A percentile compares a stretch with the other conserved stretches of the same genome.
Evolutionary conservation across 2,797 vertebrate species (phyloP).

Genomic region (Myripristis murdjan): DNA sequence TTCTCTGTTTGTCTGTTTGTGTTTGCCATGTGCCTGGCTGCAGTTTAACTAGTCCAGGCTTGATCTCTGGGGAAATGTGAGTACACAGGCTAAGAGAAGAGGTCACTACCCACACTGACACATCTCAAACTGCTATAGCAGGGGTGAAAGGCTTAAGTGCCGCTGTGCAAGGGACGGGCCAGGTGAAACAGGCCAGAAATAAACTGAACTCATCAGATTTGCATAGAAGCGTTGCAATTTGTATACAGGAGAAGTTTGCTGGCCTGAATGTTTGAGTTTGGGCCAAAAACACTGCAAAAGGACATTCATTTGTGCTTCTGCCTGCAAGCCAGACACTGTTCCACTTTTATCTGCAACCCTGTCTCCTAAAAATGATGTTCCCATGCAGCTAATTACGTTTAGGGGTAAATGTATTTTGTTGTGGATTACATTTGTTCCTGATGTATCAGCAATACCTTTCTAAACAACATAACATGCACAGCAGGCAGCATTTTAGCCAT

Average conservation of each 20-base stretch:
- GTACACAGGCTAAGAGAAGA: neutral
- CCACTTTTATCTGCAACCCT: too few species aligned
- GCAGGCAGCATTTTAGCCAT: too few species aligned
- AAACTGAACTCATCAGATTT: neutral
- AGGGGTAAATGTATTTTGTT: too few species aligned
- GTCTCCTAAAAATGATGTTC: too few species aligned
- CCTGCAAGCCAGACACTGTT: too few species aligned
- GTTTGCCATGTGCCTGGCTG: conserved; percentile 1
- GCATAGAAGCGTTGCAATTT: neutral
- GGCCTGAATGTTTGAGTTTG: too few species aligned
- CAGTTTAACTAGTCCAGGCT: neutral
- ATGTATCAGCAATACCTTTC: too few species aligned
- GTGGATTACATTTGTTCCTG: too few species aligned
- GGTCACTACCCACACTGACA: neutral
- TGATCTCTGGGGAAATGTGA: neutral
- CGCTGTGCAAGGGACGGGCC: too few species aligned
- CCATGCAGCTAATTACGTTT: too few species aligned
- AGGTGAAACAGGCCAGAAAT: neutral
- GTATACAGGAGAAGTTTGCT: too few species aligned
- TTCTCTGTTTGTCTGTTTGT: neutral
- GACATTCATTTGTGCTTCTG: neutral
- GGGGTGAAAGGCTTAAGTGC: neutral
- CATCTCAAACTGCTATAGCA: neutral
- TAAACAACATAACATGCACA: too few species aligned
- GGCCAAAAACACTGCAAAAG: neutral